Base-by-base conservation (phyloP, 2,888 invertebrate genomes). In the Phasia obesa region DNA sequence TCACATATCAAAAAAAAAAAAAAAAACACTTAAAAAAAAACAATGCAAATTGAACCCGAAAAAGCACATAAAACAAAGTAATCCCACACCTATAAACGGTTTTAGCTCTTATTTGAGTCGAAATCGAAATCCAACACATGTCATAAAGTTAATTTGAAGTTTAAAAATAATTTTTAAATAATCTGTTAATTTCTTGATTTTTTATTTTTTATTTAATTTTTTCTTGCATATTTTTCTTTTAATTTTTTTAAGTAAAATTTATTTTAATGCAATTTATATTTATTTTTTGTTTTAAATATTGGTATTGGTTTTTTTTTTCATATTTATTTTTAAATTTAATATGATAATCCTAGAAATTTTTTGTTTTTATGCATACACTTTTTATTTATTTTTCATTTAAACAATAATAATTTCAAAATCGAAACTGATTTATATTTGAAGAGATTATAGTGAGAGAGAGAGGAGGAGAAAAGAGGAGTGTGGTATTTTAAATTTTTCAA, bases 271-370 rank as follows among this genome's bases (percentile, higher is more conserved):
- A 78, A 62, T 81, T 81, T 49, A 60, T 53, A n/a, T 60, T 77
- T 42, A 62, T 60, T 67, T 67, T 80, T 78, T 65, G 42, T 62
- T 75, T 81, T 75, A 25, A 81, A 73, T 82, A 74, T 74, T 62
- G 81, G 77, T 82, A 77, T 67, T 71, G 76, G 38, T 70, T 75
- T 67, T 53, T 65, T 60, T 74, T 62, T 27, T 75, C 57, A 70
- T 74, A 69, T 62, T 59, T 70, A 25, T 77, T 74, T 77, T 77
- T 82, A 57, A 67, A 78, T 78, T 79, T 75, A 70, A 83, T 83
- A 79, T 83, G 83, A 79, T 79, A 83, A 83, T 83, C 83, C 83
- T 83, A 83, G 59, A 79, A 74, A 83, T 82, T 82, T 83, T 57
- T 65, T 74, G 65, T 81, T 59, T 81, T 78, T 79, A 83, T 83